Conservation (phyloP, 2,888 invertebrate species). For the Harpalus rubripes region DNA sequence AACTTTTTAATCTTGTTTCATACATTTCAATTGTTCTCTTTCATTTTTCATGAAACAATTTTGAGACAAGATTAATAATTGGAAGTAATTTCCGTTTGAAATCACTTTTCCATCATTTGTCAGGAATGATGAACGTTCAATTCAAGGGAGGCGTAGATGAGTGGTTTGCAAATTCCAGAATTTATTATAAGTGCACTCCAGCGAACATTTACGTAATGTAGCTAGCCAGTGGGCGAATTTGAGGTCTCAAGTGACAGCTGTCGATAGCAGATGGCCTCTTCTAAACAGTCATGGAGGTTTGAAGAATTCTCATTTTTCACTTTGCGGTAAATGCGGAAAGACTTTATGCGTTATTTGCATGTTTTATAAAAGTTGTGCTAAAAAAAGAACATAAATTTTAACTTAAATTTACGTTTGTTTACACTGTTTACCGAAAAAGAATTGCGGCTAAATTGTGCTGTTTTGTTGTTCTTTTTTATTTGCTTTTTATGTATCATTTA, state of each 20-base stretch:
- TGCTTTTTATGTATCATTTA: slow-evolving; percentile 7
- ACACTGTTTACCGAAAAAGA: background rate
- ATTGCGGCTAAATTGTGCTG: background rate
- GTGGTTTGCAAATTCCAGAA: slow-evolving; percentile 30
- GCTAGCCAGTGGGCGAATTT: slow-evolving; percentile 30
- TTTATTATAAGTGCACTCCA: slow-evolving; percentile 24
- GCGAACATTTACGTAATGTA: slow-evolving; percentile 28
- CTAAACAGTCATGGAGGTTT: slow-evolving; percentile 26
- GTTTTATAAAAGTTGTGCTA: background rate
- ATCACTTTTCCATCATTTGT: slow-evolving; percentile 20
- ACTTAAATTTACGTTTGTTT: slow-evolving; percentile 5
- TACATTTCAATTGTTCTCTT: slow-evolving; percentile 36
- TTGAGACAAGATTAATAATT: slow-evolving; percentile 15
- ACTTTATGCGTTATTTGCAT: slow-evolving; percentile 10
- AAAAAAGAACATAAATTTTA: slow-evolving; percentile 28
- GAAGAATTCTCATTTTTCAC: slow-evolving; percentile 55
- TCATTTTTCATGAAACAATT: slow-evolving; percentile 37
- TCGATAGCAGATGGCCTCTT: slow-evolving; percentile 42
- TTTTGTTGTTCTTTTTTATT: background rate
- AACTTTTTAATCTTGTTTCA: slow-evolving; percentile 54
- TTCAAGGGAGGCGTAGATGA: background rate
- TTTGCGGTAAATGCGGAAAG: slow-evolving; percentile 25
- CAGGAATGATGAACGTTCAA: slow-evolving; percentile 3
- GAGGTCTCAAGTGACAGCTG: slow-evolving; percentile 54
- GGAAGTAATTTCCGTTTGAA: slow-evolving; percentile 33